phyloP scores from a whole-genome alignment of 1,140 invertebrate genomes.

The Drosophila subobscura region DNA sequence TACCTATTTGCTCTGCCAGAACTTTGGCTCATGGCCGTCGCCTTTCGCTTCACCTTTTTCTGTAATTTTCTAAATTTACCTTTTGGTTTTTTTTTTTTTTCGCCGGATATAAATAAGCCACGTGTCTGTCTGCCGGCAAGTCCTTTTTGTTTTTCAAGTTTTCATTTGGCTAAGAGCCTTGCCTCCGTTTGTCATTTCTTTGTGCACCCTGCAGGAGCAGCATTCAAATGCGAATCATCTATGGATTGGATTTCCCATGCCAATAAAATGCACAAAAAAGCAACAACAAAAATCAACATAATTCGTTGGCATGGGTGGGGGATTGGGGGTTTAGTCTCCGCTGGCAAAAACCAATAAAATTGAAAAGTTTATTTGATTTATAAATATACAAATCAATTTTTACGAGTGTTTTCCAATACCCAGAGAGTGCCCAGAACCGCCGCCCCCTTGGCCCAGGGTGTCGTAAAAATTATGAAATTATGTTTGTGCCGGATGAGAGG shows the following conservation, averaged over 20 bases:
- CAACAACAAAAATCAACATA: slow-evolving; percentile 21
- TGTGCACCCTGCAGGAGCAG: neutral
- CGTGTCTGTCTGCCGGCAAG: slow-evolving; percentile 14
- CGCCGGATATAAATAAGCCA: slow-evolving; percentile 56
- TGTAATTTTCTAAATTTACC: slow-evolving; percentile 50
- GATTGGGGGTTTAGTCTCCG: slow-evolving; percentile 15
- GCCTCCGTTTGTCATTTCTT: slow-evolving; percentile 20
- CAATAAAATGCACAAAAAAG: slow-evolving; percentile 23
- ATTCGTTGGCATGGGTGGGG: neutral
- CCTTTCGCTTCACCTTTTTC: slow-evolving; percentile 17
- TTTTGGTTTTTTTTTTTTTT: slow-evolving; percentile 30
- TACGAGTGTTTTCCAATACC: slow-evolving; percentile 40
- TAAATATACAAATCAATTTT: slow-evolving; percentile 80
- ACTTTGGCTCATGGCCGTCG: slow-evolving; percentile 30
- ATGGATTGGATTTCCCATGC: slow-evolving; percentile 30
- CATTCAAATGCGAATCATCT: slow-evolving; percentile 9
- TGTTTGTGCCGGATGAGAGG: slow-evolving; percentile 28
- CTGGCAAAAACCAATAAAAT: slow-evolving; percentile 76
- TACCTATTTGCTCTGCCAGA: too few species aligned
- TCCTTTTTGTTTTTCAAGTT: slow-evolving; percentile 43
- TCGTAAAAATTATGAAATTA: slow-evolving; percentile 75
- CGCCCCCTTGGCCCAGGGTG: neutral
- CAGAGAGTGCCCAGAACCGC: slow-evolving; percentile 20
- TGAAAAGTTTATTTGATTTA: slow-evolving; percentile 71
- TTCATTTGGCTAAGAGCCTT: slow-evolving; percentile 62